Conservation (phyloP, 2,888 invertebrate genomes). For the Spilosoma lubricipeda region DNA sequence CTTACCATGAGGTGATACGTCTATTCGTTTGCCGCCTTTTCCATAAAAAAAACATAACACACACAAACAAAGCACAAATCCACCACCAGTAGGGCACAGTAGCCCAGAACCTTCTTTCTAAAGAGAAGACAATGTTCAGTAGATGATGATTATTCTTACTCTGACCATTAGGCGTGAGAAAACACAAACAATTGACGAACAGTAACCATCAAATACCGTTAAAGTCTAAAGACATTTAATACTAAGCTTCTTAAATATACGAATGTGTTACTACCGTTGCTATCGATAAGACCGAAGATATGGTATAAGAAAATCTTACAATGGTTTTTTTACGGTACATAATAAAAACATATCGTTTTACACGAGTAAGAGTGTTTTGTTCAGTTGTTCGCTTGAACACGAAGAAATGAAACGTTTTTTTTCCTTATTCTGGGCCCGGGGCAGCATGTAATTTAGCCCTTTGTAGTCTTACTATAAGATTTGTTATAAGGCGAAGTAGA, state of each 20-base stretch:
- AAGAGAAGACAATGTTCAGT: too few species aligned
- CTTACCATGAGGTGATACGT: too few species aligned
- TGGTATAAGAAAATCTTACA: background rate
- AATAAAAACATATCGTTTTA: conserved; percentile 22
- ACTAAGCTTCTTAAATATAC: background rate
- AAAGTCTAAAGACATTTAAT: background rate
- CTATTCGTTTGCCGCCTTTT: too few species aligned
- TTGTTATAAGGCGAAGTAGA: conserved; percentile 3
- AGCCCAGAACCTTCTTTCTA: too few species aligned
- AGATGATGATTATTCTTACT: too few species aligned
- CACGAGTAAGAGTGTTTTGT: conserved; percentile 19
- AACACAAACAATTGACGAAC: background rate
- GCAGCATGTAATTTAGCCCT: conserved; percentile 23
- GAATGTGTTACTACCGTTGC: background rate
- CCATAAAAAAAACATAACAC: too few species aligned
- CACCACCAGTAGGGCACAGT: too few species aligned
- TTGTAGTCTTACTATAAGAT: conserved; percentile 4
- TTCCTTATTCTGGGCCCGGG: conserved; percentile 19
- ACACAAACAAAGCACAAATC: too few species aligned
- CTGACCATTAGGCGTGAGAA: background rate
- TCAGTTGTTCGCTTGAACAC: conserved; percentile 21
- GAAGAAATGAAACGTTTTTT: conserved; percentile 25
- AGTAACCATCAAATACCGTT: background rate
- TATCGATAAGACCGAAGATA: background rate
- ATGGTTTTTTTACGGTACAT: conserved; percentile 3